A percentile compares a stretch with the other conserved stretches of the same genome.
Conservation (phyloP, 2,888 invertebrate genomes). For the Lampropteryx suffumata region DNA sequence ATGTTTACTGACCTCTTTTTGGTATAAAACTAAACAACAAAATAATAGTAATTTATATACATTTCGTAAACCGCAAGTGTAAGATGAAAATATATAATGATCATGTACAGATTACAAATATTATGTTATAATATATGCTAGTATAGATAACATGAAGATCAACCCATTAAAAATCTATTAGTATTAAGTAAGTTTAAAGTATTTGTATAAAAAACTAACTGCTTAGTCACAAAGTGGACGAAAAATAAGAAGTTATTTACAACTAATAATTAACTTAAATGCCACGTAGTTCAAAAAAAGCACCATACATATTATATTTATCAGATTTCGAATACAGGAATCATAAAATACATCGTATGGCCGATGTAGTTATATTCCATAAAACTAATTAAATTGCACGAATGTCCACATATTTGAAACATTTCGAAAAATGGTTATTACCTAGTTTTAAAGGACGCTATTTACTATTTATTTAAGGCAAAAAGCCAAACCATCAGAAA, state of each 20-base stretch:
- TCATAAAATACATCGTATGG: slow-evolving; percentile 4
- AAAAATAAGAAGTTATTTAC: slow-evolving; percentile 7
- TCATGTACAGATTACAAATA: slow-evolving; percentile 12
- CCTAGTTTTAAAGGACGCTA: background rate
- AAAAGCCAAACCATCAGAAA: slow-evolving; percentile 6
- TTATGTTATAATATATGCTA: background rate
- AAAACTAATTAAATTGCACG: slow-evolving; percentile 24
- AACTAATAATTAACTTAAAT: slow-evolving; percentile 11
- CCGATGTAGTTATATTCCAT: slow-evolving; percentile 3
- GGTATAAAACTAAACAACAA: slow-evolving; percentile 47
- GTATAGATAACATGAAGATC: slow-evolving; percentile 2
- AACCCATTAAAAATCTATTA: background rate
- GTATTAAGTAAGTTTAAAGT: slow-evolving; percentile 1
- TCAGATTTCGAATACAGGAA: slow-evolving; percentile 2
- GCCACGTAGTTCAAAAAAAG: slow-evolving; percentile 15
- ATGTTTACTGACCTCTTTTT: slow-evolving; percentile 58
- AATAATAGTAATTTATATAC: slow-evolving; percentile 14
- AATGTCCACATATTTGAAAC: slow-evolving; percentile 15
- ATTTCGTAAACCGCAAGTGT: slow-evolving; percentile 2
- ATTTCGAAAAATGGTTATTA: slow-evolving; percentile 1
- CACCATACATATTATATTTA: slow-evolving; percentile 17
- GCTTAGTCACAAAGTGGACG: background rate
- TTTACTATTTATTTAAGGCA: background rate
- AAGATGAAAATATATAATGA: slow-evolving; percentile 6
- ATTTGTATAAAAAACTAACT: slow-evolving; percentile 8